phyloP scores from a whole-genome alignment of 1,140 invertebrate genomes.

The Mizuhopecten yessoensis region DNA sequence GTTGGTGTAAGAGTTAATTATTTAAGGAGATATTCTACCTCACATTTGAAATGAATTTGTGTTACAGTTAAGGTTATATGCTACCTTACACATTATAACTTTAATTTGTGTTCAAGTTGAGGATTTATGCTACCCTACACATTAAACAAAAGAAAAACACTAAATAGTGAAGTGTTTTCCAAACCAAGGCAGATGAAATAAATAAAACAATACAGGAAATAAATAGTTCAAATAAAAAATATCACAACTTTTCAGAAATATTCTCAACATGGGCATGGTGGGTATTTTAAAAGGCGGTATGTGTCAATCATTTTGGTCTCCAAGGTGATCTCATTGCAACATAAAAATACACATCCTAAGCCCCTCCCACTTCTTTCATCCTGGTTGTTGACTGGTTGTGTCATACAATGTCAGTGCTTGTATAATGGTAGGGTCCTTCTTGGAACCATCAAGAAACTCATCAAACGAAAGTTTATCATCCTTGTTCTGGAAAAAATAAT shows the following conservation, averaged over 20 bases:
- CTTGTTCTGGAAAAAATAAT: conserved; percentile 81
- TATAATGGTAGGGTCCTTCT: conserved; percentile 85
- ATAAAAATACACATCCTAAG: neutral
- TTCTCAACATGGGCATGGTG: conserved; percentile 23
- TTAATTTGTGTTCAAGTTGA: no score
- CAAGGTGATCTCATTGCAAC: conserved; percentile 16
- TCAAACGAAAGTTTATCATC: conserved; percentile 84
- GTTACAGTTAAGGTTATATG: no score
- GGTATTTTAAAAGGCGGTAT: neutral
- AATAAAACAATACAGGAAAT: neutral
- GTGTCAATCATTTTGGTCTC: conserved; percentile 38
- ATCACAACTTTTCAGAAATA: neutral
- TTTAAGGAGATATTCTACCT: no score
- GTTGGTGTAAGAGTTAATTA: no score
- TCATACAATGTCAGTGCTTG: conserved; percentile 82
- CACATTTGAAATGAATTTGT: no score
- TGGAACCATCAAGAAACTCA: conserved; percentile 85
- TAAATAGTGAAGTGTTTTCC: neutral
- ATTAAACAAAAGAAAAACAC: neutral
- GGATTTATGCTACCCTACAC: no score
- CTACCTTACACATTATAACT: no score
- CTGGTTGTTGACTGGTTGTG: conserved; percentile 42
- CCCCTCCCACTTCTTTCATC: neutral
- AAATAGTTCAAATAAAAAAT: neutral
- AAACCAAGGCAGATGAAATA: conserved; percentile 14